Base-by-base conservation (phyloP, 1,140 invertebrate species). In the Hyposmocoma kahamanoa region DNA sequence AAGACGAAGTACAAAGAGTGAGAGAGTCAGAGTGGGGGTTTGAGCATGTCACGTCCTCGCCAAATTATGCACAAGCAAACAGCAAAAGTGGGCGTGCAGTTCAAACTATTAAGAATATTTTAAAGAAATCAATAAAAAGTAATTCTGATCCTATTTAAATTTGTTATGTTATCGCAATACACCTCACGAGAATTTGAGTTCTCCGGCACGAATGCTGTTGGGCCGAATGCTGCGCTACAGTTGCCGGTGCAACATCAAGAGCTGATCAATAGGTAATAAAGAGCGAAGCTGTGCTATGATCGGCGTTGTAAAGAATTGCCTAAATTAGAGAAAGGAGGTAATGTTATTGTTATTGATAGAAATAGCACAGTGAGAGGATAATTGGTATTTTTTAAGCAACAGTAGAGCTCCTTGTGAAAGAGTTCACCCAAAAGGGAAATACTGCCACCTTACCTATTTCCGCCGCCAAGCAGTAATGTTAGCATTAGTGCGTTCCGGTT, bases 111-210 rank as follows among this genome's bases (percentile, higher is more conserved):
- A 53, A 58, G 47, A 47, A 41, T 10, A 11, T 53, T 5, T 13
- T 53, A 10, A 58, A 50, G 30, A 53, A 53, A 43, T 53, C 47
- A 22, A 38, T 50, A 9, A 22, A 53, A 6, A 46, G 46, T 19
- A 24, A 36, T 28, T 21, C 28, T 0, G 48, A 59, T 48, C 54
- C 42, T 43, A 48, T 30, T 48, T 59, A 32, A 41, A 45, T 48
- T 59, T 59, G 22, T 39, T 59, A 17, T 47, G 47, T 53, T 50
- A 50, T 28, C 42, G 51, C 22, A 44, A 38, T 18, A 50, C 56
- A 10, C 44, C 47, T 8, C 36, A 47, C 8, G 50, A 59, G 13
- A 44, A 48, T 50, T 47, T 51, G 24, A 30, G 32, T 42, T 53
- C 47, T 44, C 51, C 56, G 21, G 44, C 50, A 34, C 51, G 51